Evolutionary conservation across 1,140 invertebrate genomes (phyloP), one percentile per base, ranked within the genome.

Genomic region (Drosophila lacertosa): DNA sequence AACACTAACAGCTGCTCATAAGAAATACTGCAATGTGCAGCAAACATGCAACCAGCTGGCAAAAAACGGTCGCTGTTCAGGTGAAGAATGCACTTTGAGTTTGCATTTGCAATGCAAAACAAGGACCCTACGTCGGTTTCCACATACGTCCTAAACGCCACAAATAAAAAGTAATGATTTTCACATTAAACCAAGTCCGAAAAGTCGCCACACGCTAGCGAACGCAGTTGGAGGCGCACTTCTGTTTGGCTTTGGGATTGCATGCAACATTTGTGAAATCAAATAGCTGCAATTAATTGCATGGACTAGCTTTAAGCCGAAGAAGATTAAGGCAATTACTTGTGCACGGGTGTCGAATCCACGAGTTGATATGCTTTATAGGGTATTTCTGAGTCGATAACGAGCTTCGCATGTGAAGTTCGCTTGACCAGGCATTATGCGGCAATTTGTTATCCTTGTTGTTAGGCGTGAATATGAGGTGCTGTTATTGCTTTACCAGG

Each of bases 141-240:
- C 13, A 11, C 20, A 42, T 32, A 50, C 47, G n/a, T 15, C 26
- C 37, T 58, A 62, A 71, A 71, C 57, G 33, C 47, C 72, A 39
- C 67, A 74, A 74, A 74, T 74, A 44, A 74, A 74, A 74, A 74
- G 59, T 73, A 73, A 76, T 81, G 62, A 50, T 57, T 51, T 59
- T 42, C 26, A 7, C 15, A 57, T 70, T 70, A 60, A 20, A 37
- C 60, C 13, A 13, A 44, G 51, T 40, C 35, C 42, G 33, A 57
- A 63, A 51, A 47, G 29, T n/a, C 39, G 29, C 24, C 51, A n/a
- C 67, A 65, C 60, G 67, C 60, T 57, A 70, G 11, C 26, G n/a
- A 24, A 48, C 13, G 18, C 59, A 39, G 35, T 50, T 35, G 13
- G 32, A 48, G 42, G 48, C 16, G 20, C 40, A 64, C 51, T 55